These are phyloP conservation scores for Paralichthys olivaceus DNA, from an alignment of 2,113 vertebrate species.

Conservation along the genomic window DNA sequence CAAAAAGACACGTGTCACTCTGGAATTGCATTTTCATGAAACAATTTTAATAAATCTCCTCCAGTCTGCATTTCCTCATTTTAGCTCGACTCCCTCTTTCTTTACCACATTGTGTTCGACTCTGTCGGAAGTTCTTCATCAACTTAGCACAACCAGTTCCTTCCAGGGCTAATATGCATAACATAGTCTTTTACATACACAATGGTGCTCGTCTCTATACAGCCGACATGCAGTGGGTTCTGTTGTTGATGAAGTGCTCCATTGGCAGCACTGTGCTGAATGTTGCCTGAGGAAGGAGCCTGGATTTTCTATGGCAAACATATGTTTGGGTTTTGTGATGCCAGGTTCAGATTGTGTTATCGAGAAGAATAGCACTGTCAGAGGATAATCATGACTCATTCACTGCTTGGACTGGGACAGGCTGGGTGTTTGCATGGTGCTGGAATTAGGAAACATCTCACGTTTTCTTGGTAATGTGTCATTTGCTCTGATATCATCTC, in stretches of 20 bases:
- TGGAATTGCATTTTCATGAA: slow-evolving; percentile 15
- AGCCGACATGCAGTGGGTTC: slow-evolving; percentile 16
- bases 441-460: slow-evolving; percentile 52
- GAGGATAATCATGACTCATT: slow-evolving; percentile 42
- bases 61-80: slow-evolving; percentile 3
- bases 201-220: background rate
- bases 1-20: slow-evolving; percentile 9
- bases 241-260: background rate
- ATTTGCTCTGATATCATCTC: slow-evolving; percentile 57
- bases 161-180: slow-evolving; percentile 28
- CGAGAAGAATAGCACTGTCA: slow-evolving; percentile 35
- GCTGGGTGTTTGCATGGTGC: slow-evolving; percentile 36
- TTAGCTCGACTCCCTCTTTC: background rate
- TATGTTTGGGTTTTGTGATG: slow-evolving; percentile 49
- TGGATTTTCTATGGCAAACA: slow-evolving; percentile 40
- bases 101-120: slow-evolving; percentile 3
- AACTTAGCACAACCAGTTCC: slow-evolving; percentile 26
- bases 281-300: slow-evolving; percentile 24
- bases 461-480: slow-evolving; percentile 46
- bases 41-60: slow-evolving; percentile 19
- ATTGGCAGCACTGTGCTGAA: slow-evolving; percentile 9
- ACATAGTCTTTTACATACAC: slow-evolving; percentile 13
- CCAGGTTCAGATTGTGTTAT: slow-evolving; percentile 58
- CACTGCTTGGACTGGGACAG: slow-evolving; percentile 22
- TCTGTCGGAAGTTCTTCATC: slow-evolving; percentile 46